These are phyloP conservation scores for Andricus quercusramuli DNA, from an alignment of 2,888 invertebrate species.

Conservation along the genomic window DNA sequence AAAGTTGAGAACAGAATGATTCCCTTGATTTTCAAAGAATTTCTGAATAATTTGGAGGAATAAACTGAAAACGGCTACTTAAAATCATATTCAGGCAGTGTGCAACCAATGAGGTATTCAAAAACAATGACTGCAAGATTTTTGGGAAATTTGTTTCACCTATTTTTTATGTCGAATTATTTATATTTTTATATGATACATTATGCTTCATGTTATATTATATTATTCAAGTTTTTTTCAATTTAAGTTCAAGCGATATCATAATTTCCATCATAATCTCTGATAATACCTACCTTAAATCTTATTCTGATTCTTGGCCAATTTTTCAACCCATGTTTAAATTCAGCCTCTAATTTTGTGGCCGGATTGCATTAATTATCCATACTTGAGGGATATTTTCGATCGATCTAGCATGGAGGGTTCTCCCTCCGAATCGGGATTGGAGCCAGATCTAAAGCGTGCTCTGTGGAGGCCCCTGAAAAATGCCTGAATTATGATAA, in stretches of 20 bases:
- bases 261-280: not conserved
- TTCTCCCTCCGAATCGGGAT: slow-evolving; percentile 64
- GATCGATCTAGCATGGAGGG: slow-evolving; percentile 44
- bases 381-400: slow-evolving; percentile 43
- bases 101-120: too few species aligned
- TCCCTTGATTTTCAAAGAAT: too few species aligned
- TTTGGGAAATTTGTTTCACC: too few species aligned
- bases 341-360: slow-evolving; percentile 1
- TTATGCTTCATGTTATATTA: too few species aligned
- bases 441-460: slow-evolving; percentile 64
- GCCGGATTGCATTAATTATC: slow-evolving; percentile 20
- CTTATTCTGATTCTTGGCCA: not conserved
- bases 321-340: slow-evolving; percentile 24
- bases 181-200: too few species aligned
- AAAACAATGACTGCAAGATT: too few species aligned
- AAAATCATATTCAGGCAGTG: too few species aligned
- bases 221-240: not conserved
- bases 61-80: too few species aligned
- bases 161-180: too few species aligned
- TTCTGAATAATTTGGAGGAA: too few species aligned
- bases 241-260: not conserved
- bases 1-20: too few species aligned
- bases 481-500: slow-evolving; percentile 78
- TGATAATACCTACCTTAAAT: not conserved
- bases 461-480: slow-evolving; percentile 68